phyloP scores from a whole-genome alignment of 2,113 vertebrate species.

The Salvelinus alpinus region DNA sequence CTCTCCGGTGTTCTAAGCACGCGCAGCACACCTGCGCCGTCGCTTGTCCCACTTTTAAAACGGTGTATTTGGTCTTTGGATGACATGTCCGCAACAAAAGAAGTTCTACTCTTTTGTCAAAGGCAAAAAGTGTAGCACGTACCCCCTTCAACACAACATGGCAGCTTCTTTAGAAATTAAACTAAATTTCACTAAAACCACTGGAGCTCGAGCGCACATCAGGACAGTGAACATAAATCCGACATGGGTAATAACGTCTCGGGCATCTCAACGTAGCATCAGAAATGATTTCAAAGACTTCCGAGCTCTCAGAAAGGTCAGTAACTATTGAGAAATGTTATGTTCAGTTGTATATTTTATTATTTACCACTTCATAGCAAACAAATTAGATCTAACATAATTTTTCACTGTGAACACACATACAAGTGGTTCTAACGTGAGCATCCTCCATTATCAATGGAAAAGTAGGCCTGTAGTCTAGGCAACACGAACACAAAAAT shows the following conservation, averaged over 20 bases:
- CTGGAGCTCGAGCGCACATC: conserved; percentile 30
- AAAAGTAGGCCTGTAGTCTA: too few relatives aligned
- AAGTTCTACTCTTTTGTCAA: neutral
- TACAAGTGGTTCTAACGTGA: neutral
- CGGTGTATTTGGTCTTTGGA: neutral
- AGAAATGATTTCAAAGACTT: conserved; percentile 64
- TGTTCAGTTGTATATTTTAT: neutral
- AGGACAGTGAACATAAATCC: conserved; percentile 8
- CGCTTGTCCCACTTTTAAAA: neutral
- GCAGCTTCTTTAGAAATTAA: too few relatives aligned
- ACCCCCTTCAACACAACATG: neutral
- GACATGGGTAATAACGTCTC: conserved; percentile 68
- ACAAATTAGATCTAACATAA: neutral
- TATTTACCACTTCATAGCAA: neutral
- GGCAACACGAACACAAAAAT: neutral
- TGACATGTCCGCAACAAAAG: conserved; percentile 1
- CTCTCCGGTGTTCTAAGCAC: neutral
- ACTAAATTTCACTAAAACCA: neutral
- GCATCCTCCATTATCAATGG: too few relatives aligned
- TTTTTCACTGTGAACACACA: neutral
- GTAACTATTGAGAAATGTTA: conserved; percentile 8
- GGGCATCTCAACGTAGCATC: conserved; percentile 54
- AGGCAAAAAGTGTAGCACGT: neutral
- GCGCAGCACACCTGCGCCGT: neutral
- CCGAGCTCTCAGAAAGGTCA: conserved; percentile 64